These are phyloP conservation scores for Altica lythri DNA, from an alignment of 2,888 invertebrate species.

Conservation along the genomic window DNA sequence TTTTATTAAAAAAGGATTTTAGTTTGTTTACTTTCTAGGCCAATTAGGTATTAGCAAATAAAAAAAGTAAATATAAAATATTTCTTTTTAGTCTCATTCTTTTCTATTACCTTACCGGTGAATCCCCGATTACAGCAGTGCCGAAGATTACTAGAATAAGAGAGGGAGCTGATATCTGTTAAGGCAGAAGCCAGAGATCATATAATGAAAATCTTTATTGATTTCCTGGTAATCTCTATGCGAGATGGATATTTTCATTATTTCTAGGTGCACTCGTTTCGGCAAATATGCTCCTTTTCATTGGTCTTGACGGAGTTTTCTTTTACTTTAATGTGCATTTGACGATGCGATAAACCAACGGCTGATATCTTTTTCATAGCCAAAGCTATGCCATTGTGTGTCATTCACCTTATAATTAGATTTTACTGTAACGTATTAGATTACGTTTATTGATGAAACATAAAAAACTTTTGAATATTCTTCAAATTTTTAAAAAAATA, in stretches of 20 bases:
- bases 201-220: conserved; percentile 52
- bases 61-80: too few species aligned
- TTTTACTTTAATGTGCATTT: conserved; percentile 27
- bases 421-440: conserved; percentile 2
- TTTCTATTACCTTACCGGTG: too few species aligned
- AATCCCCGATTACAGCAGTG: conserved; percentile 22
- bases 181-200: conserved; percentile 46
- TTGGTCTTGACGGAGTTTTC: conserved; percentile 26
- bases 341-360: conserved; percentile 28
- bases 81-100: too few species aligned
- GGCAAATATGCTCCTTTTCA: conserved; percentile 32
- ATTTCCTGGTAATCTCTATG: conserved; percentile 47
- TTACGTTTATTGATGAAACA: conserved; percentile 3
- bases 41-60: too few species aligned
- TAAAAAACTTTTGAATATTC: background rate
- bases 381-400: conserved; percentile 3
- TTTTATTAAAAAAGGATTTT: too few species aligned
- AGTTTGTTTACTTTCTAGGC: too few species aligned
- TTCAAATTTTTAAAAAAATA: too few species aligned
- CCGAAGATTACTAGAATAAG: conserved; percentile 48
- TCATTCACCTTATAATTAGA: conserved; percentile 10
- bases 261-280: conserved; percentile 37
- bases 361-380: conserved; percentile 30
- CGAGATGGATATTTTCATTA: conserved; percentile 45
- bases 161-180: conserved; percentile 46